A percentile compares a stretch with the other conserved stretches of the same genome.
Conservation (phyloP, 2,113 vertebrate genomes). For the Crypturellus undulatus region DNA sequence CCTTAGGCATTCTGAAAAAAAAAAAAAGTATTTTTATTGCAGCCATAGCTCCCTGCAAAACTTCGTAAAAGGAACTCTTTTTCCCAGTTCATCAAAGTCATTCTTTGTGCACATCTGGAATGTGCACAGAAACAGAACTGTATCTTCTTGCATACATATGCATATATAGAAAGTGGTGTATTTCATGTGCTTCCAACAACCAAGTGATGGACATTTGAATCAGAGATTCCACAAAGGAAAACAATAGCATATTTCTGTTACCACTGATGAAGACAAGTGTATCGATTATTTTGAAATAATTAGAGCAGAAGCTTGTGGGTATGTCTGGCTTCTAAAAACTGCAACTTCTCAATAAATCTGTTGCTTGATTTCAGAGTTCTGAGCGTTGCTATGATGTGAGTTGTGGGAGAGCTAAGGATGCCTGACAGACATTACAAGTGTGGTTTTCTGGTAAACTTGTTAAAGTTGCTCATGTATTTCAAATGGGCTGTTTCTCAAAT, state of each 20-base stretch:
- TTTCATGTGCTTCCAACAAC: not conserved
- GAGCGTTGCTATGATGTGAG: not conserved
- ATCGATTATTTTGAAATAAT: constrained; percentile 19
- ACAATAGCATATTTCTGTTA: not conserved
- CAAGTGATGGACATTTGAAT: not conserved
- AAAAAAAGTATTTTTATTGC: too few species aligned
- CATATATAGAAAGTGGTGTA: not conserved
- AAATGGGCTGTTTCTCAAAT: not conserved
- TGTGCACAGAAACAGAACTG: not conserved
- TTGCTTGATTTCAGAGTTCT: constrained; percentile 14
- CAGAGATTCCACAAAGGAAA: not conserved
- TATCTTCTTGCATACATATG: not conserved
- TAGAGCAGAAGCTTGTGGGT: constrained; percentile 4
- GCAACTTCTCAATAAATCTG: constrained; percentile 66
- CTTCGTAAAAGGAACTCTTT: not conserved
- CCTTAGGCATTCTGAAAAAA: too few species aligned
- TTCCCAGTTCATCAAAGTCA: not conserved
- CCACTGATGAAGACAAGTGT: not conserved
- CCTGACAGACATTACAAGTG: rapidly evolving
- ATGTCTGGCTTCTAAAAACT: constrained; percentile 36
- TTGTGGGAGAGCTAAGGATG: not conserved
- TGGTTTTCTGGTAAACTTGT: not conserved
- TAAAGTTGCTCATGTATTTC: not conserved
- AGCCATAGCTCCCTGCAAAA: constrained; percentile 29
- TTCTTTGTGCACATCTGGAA: not conserved